These are phyloP conservation scores for Micropoecilia bifurca DNA, from an alignment of 2,797 vertebrate genomes.

Conservation along the genomic window DNA sequence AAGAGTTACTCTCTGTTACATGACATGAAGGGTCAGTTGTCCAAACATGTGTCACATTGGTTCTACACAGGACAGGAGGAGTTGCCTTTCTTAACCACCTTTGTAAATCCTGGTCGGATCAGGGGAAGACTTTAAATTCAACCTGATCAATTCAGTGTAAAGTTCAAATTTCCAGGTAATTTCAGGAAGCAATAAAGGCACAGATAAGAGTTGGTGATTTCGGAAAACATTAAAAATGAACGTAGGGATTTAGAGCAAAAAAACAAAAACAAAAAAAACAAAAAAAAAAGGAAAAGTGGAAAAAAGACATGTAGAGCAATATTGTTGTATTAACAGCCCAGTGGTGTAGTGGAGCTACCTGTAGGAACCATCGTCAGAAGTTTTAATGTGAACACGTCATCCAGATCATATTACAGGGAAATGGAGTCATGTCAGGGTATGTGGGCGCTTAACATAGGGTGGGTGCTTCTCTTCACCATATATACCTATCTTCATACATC, in stretches of 20 bases:
- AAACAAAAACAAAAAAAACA: conserved; percentile 2
- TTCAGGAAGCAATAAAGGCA: conserved; percentile 86
- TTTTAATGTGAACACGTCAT: conserved; percentile 69
- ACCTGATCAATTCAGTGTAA: conserved; percentile 61
- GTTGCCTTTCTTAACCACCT: conserved; percentile 59
- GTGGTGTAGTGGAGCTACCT: conserved; percentile 75
- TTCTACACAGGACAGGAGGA: conserved; percentile 55
- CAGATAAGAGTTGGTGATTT: conserved; percentile 60
- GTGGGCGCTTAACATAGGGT: conserved; percentile 52
- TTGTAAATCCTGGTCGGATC: conserved; percentile 45
- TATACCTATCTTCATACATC: conserved; percentile 72
- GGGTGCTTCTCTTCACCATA: conserved; percentile 72
- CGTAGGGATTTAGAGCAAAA: conserved; percentile 41
- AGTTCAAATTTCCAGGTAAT: conserved; percentile 74
- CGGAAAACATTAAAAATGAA: conserved; percentile 49
- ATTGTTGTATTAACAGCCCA: conserved; percentile 77
- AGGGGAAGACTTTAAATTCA: conserved; percentile 45
- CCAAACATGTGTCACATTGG: conserved; percentile 56
- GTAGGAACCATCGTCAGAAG: conserved; percentile 73
- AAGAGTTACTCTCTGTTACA: conserved; percentile 74
- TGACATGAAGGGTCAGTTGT: conserved; percentile 59
- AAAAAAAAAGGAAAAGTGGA: conserved; percentile 7
- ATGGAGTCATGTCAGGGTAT: conserved; percentile 76
- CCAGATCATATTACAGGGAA: conserved; percentile 73
- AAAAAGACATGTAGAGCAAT: conserved; percentile 77